Evolutionary conservation across 2,113 vertebrate species (phyloP).

Genomic region (Rhodinocichla rosea): DNA sequence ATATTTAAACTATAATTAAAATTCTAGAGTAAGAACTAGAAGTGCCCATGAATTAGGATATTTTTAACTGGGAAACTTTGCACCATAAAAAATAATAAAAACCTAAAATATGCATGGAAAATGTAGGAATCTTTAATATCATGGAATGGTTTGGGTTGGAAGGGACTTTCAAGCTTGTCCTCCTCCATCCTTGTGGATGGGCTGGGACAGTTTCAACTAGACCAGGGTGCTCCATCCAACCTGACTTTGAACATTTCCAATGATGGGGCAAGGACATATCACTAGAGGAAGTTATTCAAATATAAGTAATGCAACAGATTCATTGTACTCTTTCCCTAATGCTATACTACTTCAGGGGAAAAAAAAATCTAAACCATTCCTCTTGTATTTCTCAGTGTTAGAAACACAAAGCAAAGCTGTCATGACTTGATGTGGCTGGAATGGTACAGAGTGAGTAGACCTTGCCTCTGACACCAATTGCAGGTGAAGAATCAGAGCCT

Average conservation of each 20-base stretch:
- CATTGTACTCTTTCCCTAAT: neutral
- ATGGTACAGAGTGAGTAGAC: neutral
- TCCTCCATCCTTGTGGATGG: rapidly evolving
- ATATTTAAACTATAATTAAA: neutral
- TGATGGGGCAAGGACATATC: neutral
- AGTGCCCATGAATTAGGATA: neutral
- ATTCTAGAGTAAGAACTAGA: neutral
- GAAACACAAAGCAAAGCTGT: neutral
- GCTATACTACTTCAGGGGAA: rapidly evolving
- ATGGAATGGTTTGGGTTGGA: neutral
- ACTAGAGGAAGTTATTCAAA: neutral
- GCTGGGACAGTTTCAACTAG: neutral
- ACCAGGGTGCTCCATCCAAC: neutral
- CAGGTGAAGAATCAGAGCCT: neutral
- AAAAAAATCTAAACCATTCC: neutral
- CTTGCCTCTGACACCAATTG: neutral
- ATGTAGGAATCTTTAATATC: neutral
- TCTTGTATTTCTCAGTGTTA: neutral
- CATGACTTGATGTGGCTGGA: neutral
- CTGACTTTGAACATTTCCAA: neutral
- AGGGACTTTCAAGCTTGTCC: neutral
- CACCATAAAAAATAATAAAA: neutral
- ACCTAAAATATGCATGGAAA: neutral
- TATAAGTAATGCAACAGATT: neutral
- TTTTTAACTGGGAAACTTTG: neutral